phyloP scores from a whole-genome alignment of 2,113 vertebrate genomes.

The Sinocyclocheilus maitianheensis region DNA sequence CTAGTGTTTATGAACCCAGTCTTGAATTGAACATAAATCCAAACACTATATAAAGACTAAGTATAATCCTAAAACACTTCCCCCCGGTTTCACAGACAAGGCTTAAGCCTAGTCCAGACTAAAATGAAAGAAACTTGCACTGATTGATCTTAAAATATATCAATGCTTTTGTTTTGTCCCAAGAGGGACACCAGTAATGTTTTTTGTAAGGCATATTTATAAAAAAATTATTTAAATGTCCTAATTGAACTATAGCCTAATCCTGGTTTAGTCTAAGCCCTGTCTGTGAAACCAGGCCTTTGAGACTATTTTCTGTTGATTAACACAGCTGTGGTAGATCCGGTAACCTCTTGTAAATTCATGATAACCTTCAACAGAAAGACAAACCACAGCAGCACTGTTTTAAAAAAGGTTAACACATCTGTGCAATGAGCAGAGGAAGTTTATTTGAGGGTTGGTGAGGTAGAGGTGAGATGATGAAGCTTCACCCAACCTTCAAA shows the following conservation, averaged over 20 bases:
- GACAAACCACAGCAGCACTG: background rate
- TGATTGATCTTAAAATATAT: too few species aligned
- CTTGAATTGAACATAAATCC: conserved; percentile 24
- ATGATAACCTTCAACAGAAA: background rate
- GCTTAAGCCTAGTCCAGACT: too few species aligned
- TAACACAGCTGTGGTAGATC: background rate
- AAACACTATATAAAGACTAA: background rate
- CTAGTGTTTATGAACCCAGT: background rate
- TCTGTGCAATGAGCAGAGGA: background rate
- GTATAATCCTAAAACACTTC: background rate
- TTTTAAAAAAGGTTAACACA: background rate
- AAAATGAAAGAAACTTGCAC: too few species aligned
- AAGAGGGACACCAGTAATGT: too few species aligned
- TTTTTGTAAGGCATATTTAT: too few species aligned
- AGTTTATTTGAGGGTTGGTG: background rate
- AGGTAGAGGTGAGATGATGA: background rate
- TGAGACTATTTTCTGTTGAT: background rate
- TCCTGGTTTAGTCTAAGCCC: too few species aligned
- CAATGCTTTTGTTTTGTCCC: too few species aligned
- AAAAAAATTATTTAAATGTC: too few species aligned
- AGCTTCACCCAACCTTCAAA: background rate
- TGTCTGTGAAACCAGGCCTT: background rate
- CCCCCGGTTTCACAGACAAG: too few species aligned
- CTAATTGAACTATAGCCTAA: too few species aligned
- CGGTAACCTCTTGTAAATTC: background rate